These are phyloP conservation scores for Adrianichthys oophorus DNA, from an alignment of 2,797 vertebrate species.

Conservation along the genomic window DNA sequence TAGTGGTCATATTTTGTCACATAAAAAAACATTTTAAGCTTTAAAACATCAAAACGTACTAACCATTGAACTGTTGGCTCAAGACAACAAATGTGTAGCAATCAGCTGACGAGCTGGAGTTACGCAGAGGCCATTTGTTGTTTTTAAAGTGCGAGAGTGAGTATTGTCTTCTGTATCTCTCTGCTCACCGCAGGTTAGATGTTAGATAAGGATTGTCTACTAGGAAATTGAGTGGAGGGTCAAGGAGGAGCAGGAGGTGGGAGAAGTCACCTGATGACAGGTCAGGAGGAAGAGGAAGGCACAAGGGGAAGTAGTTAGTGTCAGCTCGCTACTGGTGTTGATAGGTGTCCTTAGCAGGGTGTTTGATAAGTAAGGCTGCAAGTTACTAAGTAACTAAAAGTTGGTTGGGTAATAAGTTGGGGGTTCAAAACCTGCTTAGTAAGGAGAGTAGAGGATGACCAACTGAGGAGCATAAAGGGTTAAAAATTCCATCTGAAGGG, in stretches of 20 bases:
- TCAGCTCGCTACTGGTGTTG: conserved; percentile 66
- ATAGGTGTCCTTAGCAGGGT: conserved; percentile 58
- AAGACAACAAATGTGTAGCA: conserved; percentile 6
- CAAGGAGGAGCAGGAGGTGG: conserved; percentile 2
- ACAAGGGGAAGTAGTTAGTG: conserved; percentile 52
- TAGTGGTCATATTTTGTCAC: neutral
- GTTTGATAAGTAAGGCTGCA: conserved; percentile 56
- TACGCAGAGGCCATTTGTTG: conserved; percentile 56
- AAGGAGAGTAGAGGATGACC: neutral
- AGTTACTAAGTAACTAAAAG: conserved; percentile 54
- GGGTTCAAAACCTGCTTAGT: conserved; percentile 4
- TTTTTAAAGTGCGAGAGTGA: conserved; percentile 54
- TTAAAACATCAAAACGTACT: neutral
- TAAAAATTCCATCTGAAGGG: too few relatives aligned
- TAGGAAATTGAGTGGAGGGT: conserved; percentile 42
- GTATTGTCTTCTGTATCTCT: conserved; percentile 51
- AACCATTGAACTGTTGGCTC: neutral
- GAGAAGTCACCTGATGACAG: conserved; percentile 55
- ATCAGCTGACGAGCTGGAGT: conserved; percentile 5
- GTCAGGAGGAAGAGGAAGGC: conserved; percentile 58
- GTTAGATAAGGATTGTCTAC: conserved; percentile 71
- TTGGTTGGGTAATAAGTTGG: conserved; percentile 34
- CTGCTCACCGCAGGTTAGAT: conserved; percentile 62
- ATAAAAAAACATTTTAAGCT: too few relatives aligned
- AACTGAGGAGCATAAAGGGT: neutral